phyloP scores from a whole-genome alignment of 2,113 vertebrate genomes.

The Hoplias malabaricus region DNA sequence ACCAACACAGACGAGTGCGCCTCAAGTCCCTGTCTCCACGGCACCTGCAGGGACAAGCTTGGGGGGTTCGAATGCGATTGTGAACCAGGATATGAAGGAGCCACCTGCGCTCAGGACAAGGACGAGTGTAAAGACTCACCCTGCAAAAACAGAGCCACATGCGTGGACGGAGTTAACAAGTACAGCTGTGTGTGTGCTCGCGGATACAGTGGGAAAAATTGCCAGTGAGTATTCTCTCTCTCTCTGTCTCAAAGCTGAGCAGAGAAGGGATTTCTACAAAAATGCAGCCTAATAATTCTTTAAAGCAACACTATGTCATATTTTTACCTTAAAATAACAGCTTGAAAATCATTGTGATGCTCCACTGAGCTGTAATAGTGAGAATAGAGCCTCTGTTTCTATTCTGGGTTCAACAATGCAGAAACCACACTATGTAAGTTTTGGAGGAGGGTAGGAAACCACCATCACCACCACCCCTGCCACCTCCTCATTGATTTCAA shows the following conservation, averaged over 20 bases:
- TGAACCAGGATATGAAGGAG: conserved; percentile 77
- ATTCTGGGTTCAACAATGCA: too few species aligned
- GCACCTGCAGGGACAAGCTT: conserved; percentile 74
- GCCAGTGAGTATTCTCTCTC: conserved; percentile 61
- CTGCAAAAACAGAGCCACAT: conserved; percentile 81
- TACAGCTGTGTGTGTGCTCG: conserved; percentile 80
- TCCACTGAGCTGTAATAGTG: too few species aligned
- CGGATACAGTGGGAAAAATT: conserved; percentile 73
- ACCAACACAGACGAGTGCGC: conserved; percentile 79
- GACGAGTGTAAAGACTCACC: conserved; percentile 79
- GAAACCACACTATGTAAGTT: too few species aligned
- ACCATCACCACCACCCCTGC: too few species aligned
- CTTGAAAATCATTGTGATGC: too few species aligned
- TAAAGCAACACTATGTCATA: too few species aligned
- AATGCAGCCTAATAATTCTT: too few species aligned
- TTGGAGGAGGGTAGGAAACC: too few species aligned
- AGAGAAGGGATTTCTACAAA: too few species aligned
- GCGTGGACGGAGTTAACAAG: conserved; percentile 72
- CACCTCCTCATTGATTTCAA: too few species aligned
- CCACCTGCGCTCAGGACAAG: conserved; percentile 77
- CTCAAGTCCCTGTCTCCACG: conserved; percentile 78
- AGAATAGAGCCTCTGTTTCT: too few species aligned
- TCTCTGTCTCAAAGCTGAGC: not conserved
- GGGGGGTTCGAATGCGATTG: conserved; percentile 83
- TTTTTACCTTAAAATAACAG: too few species aligned